Conservation (phyloP, 2,113 vertebrate species). For the Hipposideros armiger region DNA sequence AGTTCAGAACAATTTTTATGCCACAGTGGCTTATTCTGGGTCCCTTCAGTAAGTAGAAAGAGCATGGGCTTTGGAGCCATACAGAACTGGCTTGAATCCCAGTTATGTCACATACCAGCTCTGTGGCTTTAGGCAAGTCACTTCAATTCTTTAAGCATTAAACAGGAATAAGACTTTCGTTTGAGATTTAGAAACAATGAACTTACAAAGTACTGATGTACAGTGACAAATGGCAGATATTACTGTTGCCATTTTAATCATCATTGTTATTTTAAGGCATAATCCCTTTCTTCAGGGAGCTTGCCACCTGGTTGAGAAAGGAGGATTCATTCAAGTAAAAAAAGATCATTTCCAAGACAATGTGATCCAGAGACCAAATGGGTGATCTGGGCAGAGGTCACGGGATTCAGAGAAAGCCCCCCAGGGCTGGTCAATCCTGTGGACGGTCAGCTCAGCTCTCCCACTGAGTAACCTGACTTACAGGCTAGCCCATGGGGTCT, state of each 20-base stretch:
- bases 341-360: neutral
- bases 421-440: no score
- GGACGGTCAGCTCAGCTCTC: neutral
- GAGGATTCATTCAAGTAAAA: neutral
- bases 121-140: neutral
- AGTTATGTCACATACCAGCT: neutral
- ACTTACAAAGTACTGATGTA: neutral
- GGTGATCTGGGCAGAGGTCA: neutral
- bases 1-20: neutral
- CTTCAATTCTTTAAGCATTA: neutral
- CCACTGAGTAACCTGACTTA: neutral
- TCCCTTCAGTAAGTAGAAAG: neutral
- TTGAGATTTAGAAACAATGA: neutral
- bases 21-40: neutral
- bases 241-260: neutral
- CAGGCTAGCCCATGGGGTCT: neutral
- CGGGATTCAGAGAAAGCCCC: neutral
- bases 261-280: neutral
- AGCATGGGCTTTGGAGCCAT: neutral
- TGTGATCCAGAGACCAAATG: neutral
- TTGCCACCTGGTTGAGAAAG: neutral
- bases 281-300: neutral
- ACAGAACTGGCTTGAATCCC: neutral
- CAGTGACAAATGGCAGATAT: neutral
- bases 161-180: neutral